Conservation (phyloP, 2,113 vertebrate genomes). For the Rhinopomastus cyanomelas region DNA sequence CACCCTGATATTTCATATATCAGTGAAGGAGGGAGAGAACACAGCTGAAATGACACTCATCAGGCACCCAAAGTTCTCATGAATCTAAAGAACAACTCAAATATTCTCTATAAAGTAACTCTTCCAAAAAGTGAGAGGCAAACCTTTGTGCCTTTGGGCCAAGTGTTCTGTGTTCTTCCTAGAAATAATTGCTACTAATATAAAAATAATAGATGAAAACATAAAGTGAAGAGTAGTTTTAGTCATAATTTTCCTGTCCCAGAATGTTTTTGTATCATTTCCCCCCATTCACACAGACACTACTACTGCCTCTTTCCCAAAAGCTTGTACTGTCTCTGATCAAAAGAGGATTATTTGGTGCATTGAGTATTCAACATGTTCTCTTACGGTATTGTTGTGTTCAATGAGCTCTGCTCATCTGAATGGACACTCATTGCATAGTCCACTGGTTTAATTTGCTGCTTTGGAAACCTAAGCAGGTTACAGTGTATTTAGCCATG, state of each 20-base stretch:
- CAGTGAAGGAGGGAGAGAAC: background rate
- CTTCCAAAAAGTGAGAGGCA: background rate
- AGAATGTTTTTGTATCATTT: background rate
- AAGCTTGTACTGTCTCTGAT: constrained; percentile 34
- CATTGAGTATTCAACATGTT: constrained; percentile 60
- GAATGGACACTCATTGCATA: constrained; percentile 68
- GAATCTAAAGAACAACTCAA: background rate
- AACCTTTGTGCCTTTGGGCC: background rate
- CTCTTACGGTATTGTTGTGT: constrained; percentile 45
- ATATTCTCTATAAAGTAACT: background rate
- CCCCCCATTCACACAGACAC: background rate
- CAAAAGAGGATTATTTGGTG: constrained; percentile 55
- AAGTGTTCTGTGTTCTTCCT: background rate
- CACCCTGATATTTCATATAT: background rate
- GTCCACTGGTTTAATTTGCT: constrained; percentile 66
- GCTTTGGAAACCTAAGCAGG: constrained; percentile 55
- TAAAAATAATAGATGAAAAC: background rate
- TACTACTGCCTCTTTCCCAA: background rate
- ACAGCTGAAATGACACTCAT: background rate
- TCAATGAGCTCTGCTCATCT: constrained; percentile 71
- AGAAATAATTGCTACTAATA: background rate
- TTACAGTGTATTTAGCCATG: constrained; percentile 56
- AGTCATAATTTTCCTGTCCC: background rate
- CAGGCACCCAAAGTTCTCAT: background rate
- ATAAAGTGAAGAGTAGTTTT: background rate